Evolutionary conservation across 2,797 vertebrate species (phyloP), one percentile per base, ranked within the genome.

Genomic region (Alfaro cultratus): DNA sequence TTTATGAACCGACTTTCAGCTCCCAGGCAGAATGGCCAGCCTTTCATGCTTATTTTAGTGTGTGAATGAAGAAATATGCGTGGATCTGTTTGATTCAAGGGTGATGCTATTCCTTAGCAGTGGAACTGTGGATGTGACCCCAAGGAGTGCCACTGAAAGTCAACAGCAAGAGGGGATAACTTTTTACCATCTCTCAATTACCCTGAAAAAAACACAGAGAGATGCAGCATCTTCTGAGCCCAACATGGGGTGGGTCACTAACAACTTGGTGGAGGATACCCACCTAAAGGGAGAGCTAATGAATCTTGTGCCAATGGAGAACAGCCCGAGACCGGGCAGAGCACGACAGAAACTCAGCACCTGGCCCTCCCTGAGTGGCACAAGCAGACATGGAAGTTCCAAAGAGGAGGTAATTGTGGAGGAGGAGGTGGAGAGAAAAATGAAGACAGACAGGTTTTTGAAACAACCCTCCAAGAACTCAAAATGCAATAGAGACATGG

Each of bases 371-470:
- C 88, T 92, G 84, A 91, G 85, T 80, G 7, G 83, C 31, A 62
- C 91, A 67, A 91, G 92, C 85, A 91, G 91, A 83, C 80, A 80
- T 73, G 80, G 76, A 73, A 93, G 93, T 88, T 81, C 83, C 29
- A 86, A 82, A 84, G 85, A 90, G 85, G 93, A 95, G 84, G 92
- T 88, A 31, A 92, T 94, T 70, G 76, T 90, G 81, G 91, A 94
- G 80, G 85, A 92, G 89, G 92, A 92, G 94, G 93, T 94, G 87
- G 86, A 89, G 74, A 91, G 73, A 90, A 92, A 94, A 97, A 96
- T 96, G 95, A 96, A 89, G 94, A 94, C 90, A 1, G 93, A 96
- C 95, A 91, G 92, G 95, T 96, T 96, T 93, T 77, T 90, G 76
- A 90, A 92, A 89, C 92, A 90, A 53, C 82, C 86, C 72, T 90